These are phyloP conservation scores for Luperina testacea DNA, from an alignment of 2,888 invertebrate genomes.

Conservation along the genomic window DNA sequence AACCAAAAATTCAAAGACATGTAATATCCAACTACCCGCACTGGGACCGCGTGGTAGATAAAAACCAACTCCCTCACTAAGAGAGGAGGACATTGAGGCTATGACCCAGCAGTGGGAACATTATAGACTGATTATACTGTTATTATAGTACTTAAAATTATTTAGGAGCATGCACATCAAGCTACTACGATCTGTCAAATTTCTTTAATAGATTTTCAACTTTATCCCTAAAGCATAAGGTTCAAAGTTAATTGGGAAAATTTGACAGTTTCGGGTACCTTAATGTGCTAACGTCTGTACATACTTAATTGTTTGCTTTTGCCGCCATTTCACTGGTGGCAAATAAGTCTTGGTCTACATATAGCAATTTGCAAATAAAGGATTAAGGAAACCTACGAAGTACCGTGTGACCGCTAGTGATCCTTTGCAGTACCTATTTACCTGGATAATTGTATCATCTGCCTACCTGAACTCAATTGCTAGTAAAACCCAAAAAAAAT, in stretches of 20 bases:
- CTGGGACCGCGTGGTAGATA: neutral
- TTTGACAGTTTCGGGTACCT: too few species aligned
- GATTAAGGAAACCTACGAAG: neutral
- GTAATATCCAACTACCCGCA: neutral
- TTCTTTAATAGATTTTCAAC: too few species aligned
- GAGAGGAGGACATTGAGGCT: too few species aligned
- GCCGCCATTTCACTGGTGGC: neutral
- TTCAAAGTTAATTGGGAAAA: too few species aligned
- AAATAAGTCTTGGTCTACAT: neutral
- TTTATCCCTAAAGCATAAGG: too few species aligned
- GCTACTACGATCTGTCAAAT: too few species aligned
- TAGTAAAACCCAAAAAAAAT: constrained; percentile 17
- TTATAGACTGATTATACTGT: neutral
- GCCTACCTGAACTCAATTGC: constrained; percentile 53
- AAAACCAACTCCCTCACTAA: too few species aligned
- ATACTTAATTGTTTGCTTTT: neutral
- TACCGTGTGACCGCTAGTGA: constrained; percentile 22
- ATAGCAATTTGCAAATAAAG: neutral
- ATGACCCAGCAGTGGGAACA: neutral
- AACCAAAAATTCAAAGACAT: neutral
- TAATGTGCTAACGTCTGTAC: too few species aligned
- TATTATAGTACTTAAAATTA: too few species aligned
- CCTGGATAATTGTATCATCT: constrained; percentile 47
- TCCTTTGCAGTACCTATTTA: constrained; percentile 15
- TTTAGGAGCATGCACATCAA: too few species aligned